A percentile compares a stretch with the other conserved stretches of the same genome.
Conservation (phyloP, 2,797 vertebrate species). For the Paguma larvata region DNA sequence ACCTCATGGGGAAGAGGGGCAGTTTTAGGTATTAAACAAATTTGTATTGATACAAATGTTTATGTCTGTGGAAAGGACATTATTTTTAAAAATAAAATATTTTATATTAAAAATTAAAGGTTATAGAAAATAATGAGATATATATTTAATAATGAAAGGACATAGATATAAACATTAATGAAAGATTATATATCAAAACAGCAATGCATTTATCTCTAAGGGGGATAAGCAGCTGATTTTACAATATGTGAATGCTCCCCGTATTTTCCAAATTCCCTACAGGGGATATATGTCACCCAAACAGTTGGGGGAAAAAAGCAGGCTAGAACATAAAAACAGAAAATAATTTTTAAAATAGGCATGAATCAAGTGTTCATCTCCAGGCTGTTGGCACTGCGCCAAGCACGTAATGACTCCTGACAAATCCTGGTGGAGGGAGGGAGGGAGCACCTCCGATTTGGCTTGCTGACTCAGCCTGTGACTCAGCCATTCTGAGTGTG, state of each 20-base stretch:
- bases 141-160: too few relatives aligned
- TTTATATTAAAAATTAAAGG: too few relatives aligned
- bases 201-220: constrained; percentile 25
- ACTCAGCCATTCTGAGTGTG: constrained; percentile 56
- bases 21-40: neutral
- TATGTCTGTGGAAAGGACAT: neutral
- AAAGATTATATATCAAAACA: constrained; percentile 49
- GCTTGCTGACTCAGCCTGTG: constrained; percentile 64
- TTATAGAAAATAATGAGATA: neutral
- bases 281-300: neutral
- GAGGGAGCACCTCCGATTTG: neutral
- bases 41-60: neutral
- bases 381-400: neutral
- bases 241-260: neutral
- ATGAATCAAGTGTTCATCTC: constrained; percentile 20
- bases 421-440: neutral
- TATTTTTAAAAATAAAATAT: neutral
- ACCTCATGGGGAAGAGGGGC: neutral
- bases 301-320: neutral
- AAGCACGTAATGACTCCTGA: neutral
- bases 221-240: neutral
- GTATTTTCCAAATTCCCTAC: constrained; percentile 47
- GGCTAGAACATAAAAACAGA: constrained; percentile 55
- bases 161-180: neutral
- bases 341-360: constrained; percentile 7